Percentiles rank a stretch among this genome's conserved stretches.
Conservation (phyloP, 2,113 vertebrate species). For the Hiodon alosoides region DNA sequence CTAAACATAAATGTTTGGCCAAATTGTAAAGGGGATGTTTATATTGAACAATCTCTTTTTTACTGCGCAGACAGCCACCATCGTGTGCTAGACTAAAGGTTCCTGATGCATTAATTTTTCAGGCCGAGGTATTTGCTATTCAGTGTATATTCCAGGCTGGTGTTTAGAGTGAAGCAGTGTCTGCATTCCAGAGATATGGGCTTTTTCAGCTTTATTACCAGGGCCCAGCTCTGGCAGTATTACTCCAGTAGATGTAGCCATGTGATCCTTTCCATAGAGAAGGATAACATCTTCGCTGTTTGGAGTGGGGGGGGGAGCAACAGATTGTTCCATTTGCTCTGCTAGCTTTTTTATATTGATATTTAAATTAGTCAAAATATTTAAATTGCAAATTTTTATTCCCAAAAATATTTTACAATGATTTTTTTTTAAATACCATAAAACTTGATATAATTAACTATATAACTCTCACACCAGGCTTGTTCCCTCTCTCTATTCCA, state of each 20-base stretch:
- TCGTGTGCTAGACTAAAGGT: neutral
- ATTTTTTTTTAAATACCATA: too few relatives aligned
- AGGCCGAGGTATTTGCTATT: neutral
- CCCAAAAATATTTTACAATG: too few relatives aligned
- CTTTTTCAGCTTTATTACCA: neutral
- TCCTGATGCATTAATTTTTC: neutral
- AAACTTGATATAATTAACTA: too few relatives aligned
- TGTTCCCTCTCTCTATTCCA: slow-evolving; percentile 23
- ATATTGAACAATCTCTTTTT: neutral
- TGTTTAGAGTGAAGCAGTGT: neutral
- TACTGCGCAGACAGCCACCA: neutral
- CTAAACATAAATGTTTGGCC: neutral
- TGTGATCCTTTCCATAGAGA: too few relatives aligned
- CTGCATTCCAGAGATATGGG: neutral
- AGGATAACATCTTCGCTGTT: too few relatives aligned
- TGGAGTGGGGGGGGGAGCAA: too few relatives aligned
- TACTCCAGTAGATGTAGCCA: too few relatives aligned
- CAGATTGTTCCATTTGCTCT: too few relatives aligned
- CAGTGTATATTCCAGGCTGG: neutral
- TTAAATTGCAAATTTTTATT: too few relatives aligned
- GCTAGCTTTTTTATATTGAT: too few relatives aligned
- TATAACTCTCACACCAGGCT: neutral
- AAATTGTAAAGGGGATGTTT: neutral
- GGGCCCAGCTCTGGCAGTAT: too few relatives aligned
- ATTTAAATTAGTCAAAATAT: too few relatives aligned